Conservation (phyloP, 2,888 invertebrate species). For the Myopa tessellatipennis region DNA sequence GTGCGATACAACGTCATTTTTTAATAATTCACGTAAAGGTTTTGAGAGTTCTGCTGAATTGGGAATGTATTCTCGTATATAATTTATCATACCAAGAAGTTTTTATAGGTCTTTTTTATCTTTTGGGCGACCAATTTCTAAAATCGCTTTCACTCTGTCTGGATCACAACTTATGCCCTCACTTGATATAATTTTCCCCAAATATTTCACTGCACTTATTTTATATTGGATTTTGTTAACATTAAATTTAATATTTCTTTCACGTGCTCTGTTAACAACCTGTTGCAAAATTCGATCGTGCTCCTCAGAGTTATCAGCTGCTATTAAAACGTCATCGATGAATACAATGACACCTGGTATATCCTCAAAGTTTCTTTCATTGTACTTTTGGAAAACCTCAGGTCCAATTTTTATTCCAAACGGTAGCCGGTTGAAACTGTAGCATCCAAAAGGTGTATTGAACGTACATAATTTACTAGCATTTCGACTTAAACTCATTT, state of each 20-base stretch:
- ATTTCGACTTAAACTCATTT: background rate
- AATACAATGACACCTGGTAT: slow-evolving; percentile 28
- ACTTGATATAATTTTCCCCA: slow-evolving; percentile 38
- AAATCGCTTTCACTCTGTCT: slow-evolving; percentile 38
- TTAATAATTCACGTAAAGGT: slow-evolving; percentile 45
- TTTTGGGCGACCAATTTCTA: slow-evolving; percentile 34
- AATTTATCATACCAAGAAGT: too few species aligned
- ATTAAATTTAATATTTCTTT: slow-evolving; percentile 33
- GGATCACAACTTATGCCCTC: slow-evolving; percentile 39
- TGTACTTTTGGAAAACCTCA: slow-evolving; percentile 41
- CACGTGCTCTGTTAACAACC: slow-evolving; percentile 23
- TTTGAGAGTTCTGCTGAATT: slow-evolving; percentile 32
- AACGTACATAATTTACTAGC: too few species aligned
- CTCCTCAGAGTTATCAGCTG: slow-evolving; percentile 13
- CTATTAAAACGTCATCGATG: slow-evolving; percentile 23
- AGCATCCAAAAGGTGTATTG: slow-evolving; percentile 42
- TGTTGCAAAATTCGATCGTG: slow-evolving; percentile 12
- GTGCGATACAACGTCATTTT: slow-evolving; percentile 37
- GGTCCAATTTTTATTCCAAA: slow-evolving; percentile 41
- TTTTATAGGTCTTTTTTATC: slow-evolving; percentile 40
- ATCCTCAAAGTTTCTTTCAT: slow-evolving; percentile 40
- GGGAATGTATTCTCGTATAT: too few species aligned
- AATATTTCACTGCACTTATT: slow-evolving; percentile 27
- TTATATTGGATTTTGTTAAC: slow-evolving; percentile 30
- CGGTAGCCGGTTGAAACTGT: slow-evolving; percentile 37